Evolutionary conservation across 2,888 invertebrate genomes (phyloP).

Genomic region (Rotaria sp.): DNA sequence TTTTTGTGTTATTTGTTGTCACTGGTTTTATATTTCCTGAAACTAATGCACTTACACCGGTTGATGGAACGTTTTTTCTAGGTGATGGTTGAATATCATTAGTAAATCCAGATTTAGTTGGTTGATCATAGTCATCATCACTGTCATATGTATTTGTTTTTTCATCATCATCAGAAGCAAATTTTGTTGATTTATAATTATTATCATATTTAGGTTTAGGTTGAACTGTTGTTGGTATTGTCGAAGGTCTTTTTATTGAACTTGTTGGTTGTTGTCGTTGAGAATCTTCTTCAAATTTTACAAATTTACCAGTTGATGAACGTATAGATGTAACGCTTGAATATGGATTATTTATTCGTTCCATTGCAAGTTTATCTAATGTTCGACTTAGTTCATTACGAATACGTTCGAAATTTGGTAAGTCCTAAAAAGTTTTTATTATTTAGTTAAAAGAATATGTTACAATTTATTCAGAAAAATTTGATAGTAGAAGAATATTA

Average conservation of each 20-base stretch:
- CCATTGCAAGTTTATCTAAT: background rate
- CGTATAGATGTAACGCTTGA: background rate
- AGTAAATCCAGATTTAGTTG: background rate
- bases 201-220: background rate
- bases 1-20: background rate
- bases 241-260: background rate
- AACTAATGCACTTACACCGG: background rate
- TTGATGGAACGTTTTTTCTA: background rate
- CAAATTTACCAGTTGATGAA: conserved; percentile 15
- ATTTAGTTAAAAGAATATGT: background rate
- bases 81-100: conserved; percentile 8
- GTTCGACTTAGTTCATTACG: background rate
- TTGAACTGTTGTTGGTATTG: background rate
- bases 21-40: background rate
- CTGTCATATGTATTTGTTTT: background rate
- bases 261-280: background rate
- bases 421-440: background rate
- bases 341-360: background rate
- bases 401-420: conserved; percentile 17
- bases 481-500: no score
- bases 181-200: no score
- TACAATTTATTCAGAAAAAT: no score
- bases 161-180: background rate
- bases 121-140: background rate
- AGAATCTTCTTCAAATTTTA: background rate